Conservation (phyloP, 2,888 invertebrate species). For the Strigamia transsilvanica region DNA sequence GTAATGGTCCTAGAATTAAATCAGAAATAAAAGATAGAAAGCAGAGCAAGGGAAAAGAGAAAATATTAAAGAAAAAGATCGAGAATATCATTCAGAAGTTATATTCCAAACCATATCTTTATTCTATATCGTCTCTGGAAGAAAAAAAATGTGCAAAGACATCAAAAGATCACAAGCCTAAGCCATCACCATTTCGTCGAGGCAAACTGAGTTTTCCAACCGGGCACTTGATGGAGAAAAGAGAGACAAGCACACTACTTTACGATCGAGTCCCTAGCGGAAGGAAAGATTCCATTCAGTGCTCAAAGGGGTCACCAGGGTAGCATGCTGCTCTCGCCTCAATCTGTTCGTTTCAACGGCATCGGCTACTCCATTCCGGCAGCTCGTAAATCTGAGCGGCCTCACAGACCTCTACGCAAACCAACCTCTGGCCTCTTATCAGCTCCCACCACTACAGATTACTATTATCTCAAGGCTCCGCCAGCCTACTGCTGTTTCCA, state of each 20-base stretch:
- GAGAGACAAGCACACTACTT: constrained; percentile 44
- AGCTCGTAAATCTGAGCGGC: constrained; percentile 44
- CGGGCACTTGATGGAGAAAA: constrained; percentile 49
- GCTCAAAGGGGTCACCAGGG: constrained; percentile 49
- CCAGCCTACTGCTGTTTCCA: constrained; percentile 45
- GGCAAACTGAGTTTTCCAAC: constrained; percentile 47
- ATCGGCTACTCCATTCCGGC: constrained; percentile 47
- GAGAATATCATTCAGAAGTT: constrained; percentile 34
- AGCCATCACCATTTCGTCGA: constrained; percentile 45
- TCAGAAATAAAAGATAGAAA: background rate
- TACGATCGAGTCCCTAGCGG: constrained; percentile 47
- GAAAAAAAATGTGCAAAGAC: constrained; percentile 44
- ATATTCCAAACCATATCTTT: constrained; percentile 45
- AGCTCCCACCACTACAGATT: constrained; percentile 45
- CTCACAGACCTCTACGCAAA: constrained; percentile 48
- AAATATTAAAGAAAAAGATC: background rate
- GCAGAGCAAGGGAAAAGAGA: background rate
- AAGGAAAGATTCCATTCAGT: constrained; percentile 49
- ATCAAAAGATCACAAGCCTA: constrained; percentile 49
- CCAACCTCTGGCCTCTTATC: constrained; percentile 49
- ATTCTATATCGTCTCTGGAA: constrained; percentile 22
- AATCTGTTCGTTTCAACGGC: constrained; percentile 46
- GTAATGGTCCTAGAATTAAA: background rate
- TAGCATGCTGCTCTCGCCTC: constrained; percentile 49
- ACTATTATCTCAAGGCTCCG: constrained; percentile 49